Conservation (phyloP, 2,113 vertebrate species). For the Thryonomys swinderianus region DNA sequence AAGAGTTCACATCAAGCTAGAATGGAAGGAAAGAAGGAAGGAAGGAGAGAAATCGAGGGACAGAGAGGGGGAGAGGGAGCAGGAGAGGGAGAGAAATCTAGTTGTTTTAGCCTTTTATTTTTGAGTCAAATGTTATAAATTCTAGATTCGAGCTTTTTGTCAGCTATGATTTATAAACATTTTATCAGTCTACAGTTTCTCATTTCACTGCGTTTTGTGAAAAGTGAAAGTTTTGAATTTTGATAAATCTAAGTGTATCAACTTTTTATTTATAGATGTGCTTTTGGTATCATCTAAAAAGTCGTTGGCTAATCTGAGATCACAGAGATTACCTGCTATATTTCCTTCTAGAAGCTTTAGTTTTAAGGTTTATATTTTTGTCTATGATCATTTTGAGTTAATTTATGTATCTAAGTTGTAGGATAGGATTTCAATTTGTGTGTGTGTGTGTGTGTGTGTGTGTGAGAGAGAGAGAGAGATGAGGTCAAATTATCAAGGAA, state of each 20-base stretch:
- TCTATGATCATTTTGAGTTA: not conserved
- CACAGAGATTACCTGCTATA: not conserved
- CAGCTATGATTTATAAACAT: not conserved
- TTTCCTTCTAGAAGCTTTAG: not conserved
- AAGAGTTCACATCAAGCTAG: not conserved
- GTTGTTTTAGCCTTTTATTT: not conserved
- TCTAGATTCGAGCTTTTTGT: not conserved
- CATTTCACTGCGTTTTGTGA: constrained; percentile 7
- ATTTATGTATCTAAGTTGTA: not conserved
- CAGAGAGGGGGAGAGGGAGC: not conserved
- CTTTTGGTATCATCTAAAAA: not conserved
- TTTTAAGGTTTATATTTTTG: constrained; percentile 35
- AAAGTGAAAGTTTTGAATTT: not conserved
- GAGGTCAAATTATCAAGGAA: not conserved
- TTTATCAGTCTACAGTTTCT: not conserved
- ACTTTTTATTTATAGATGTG: not conserved
- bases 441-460: not conserved
- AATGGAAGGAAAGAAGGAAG: too few relatives aligned
- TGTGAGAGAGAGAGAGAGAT: too few relatives aligned
- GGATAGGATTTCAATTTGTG: not conserved
- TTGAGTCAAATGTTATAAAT: not conserved
- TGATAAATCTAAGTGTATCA: not conserved
- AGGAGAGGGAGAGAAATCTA: not conserved
- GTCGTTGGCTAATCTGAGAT: not conserved
- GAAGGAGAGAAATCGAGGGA: not conserved